Evolutionary conservation across 2,113 vertebrate genomes (phyloP).

Genomic region (Rhineura floridana): DNA sequence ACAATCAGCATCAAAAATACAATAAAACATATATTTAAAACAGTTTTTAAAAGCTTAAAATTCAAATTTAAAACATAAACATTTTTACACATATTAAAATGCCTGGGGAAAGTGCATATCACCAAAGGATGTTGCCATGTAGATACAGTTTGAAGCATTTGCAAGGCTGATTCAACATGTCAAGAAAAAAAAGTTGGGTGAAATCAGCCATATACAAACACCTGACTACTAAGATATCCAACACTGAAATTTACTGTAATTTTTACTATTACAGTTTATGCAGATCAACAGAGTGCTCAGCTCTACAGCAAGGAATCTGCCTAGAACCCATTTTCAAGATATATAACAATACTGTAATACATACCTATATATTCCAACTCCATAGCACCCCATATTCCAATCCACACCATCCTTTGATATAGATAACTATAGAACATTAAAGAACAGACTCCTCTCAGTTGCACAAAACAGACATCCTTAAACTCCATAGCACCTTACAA

Average conservation of each 20-base stretch:
- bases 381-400: neutral
- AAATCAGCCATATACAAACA: neutral
- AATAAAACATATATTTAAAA: too few relatives aligned
- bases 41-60: too few relatives aligned
- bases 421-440: neutral
- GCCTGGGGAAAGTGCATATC: too few relatives aligned
- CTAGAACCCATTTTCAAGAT: neutral
- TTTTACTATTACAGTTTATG: neutral
- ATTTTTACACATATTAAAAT: too few relatives aligned
- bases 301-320: neutral
- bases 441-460: neutral
- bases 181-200: neutral
- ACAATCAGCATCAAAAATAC: too few relatives aligned
- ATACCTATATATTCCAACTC: neutral
- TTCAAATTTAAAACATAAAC: too few relatives aligned
- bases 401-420: neutral
- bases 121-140: too few relatives aligned
- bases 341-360: neutral
- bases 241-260: neutral
- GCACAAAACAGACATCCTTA: neutral
- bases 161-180: neutral
- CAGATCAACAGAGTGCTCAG: neutral
- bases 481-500: neutral
- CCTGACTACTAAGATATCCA: neutral
- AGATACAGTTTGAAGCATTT: neutral